Evolutionary conservation across 2,888 invertebrate genomes (phyloP), one percentile per base, ranked within the genome.

Genomic region (Cantharis lateralis): DNA sequence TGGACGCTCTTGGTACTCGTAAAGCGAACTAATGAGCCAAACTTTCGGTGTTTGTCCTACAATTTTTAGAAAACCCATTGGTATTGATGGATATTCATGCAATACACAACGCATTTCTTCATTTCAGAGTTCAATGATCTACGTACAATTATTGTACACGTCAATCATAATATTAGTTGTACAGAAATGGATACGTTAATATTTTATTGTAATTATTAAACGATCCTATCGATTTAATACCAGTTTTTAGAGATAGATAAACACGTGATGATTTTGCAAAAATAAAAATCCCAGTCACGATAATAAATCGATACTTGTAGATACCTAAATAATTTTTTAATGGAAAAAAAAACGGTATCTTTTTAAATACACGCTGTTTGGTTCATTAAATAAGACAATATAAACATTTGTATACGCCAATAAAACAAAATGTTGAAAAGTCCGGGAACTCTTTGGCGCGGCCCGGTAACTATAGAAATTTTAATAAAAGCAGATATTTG

Each of bases 131-230:
- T 79, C 79, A 73, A 76, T 72, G 79, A 69, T 74, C 79, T 71
- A 71, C 28, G 77, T 75, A 79, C 79, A 79, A 79, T 79, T 79
- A 77, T 74, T 70, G 75, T 79, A 77, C 72, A 76, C 76, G 79
- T 77, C 77, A 79, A 79, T 79, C 79, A 79, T 78, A 73, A 75
- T 73, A 72, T 70, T 75, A 61, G 70, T 28, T 63, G 69, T 73
- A 62, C 48, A 73, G 73, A 62, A 69, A 73, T 73, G 62, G 73
- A 73, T 73, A 69, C 62, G 73, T 73, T 73, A 73, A 73, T 69
- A 69, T 69, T 73, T 68, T 24, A 69, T 26, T 72, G 71, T 68
- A 72, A 72, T 72, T 71, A 71, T 71, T 72, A 72, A 72, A 66
- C 48, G 72, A 72, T 72, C 72, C 66, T 72, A 72, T 72, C 72